phyloP scores from a whole-genome alignment of 1,140 invertebrate species.

The Hycleus phaleratus region DNA sequence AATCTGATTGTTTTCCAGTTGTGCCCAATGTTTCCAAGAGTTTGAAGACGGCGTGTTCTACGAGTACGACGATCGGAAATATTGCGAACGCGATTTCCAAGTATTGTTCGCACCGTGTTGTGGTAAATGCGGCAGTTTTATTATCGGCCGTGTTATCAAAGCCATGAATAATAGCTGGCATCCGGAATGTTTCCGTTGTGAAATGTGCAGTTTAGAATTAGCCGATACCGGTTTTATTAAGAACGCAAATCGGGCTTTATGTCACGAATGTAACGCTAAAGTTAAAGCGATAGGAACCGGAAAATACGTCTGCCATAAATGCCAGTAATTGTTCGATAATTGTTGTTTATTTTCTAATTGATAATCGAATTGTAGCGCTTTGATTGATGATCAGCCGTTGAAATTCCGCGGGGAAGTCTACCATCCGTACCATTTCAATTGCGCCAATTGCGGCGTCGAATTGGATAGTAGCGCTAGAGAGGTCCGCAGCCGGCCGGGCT shows the following conservation, averaged over 20 bases:
- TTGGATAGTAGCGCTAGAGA: conserved; percentile 88
- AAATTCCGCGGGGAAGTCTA: conserved; percentile 95
- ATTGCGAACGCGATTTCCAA: conserved; percentile 99
- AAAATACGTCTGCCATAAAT: conserved; percentile 98
- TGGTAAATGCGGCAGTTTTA: conserved; percentile 93
- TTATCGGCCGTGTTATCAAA: conserved; percentile 97
- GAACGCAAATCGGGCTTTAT: conserved; percentile 86
- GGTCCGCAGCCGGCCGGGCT: conserved; percentile 82
- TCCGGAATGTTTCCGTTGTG: conserved; percentile 93
- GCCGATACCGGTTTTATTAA: conserved; percentile 97
- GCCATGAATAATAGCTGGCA: conserved; percentile 99
- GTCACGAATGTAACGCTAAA: conserved; percentile 93
- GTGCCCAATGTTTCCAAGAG: conserved; percentile 96
- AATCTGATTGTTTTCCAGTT: conserved; percentile 52
- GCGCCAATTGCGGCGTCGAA: conserved; percentile 81
- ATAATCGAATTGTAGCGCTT: conserved; percentile 54
- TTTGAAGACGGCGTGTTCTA: conserved; percentile 98
- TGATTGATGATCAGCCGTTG: conserved; percentile 95
- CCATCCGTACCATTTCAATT: conserved; percentile 99
- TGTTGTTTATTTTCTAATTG: conserved; percentile 13
- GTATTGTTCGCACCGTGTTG: conserved; percentile 97
- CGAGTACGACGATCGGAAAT: conserved; percentile 98
- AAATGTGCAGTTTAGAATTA: conserved; percentile 82
- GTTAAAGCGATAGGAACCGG: conserved; percentile 92
- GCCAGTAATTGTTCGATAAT: conserved; percentile 63